phyloP scores from a whole-genome alignment of 2,888 invertebrate genomes.

The Philonicus albiceps region DNA sequence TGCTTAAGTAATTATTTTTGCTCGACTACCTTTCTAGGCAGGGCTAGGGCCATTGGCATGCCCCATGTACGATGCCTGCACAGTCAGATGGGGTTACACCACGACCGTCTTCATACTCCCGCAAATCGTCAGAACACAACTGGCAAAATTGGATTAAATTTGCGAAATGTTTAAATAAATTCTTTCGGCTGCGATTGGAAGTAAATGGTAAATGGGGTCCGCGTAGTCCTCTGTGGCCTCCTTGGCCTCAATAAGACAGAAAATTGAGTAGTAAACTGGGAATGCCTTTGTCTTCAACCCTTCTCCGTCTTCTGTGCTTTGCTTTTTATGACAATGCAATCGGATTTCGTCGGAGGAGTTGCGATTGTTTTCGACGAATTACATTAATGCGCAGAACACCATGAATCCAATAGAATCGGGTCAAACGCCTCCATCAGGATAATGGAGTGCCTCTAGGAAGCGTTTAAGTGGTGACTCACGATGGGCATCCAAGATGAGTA shows the following conservation, averaged over 20 bases:
- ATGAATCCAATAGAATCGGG: background rate
- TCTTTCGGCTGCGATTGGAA: conserved; percentile 10
- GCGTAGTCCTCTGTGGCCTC: background rate
- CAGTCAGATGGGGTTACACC: background rate
- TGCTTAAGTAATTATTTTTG: conserved; percentile 49
- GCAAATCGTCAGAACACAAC: background rate
- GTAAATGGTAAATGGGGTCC: background rate
- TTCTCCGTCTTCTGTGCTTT: background rate
- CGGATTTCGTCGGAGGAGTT: background rate
- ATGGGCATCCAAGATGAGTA: background rate
- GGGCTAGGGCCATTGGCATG: conserved; percentile 7
- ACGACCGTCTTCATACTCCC: background rate
- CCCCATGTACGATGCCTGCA: background rate
- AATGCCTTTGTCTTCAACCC: background rate
- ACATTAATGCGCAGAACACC: background rate
- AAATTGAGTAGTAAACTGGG: conserved; percentile 6
- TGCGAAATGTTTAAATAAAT: conserved; percentile 11
- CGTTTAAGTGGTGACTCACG: background rate
- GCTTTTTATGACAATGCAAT: background rate
- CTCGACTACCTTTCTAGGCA: conserved; percentile 20
- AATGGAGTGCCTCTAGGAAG: background rate
- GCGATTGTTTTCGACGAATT: background rate
- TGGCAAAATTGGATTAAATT: conserved; percentile 28
- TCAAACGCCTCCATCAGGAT: background rate
- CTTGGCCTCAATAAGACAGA: conserved; percentile 29